These are phyloP conservation scores for Bombyx huttoni DNA, from an alignment of 2,888 invertebrate species.

Conservation along the genomic window DNA sequence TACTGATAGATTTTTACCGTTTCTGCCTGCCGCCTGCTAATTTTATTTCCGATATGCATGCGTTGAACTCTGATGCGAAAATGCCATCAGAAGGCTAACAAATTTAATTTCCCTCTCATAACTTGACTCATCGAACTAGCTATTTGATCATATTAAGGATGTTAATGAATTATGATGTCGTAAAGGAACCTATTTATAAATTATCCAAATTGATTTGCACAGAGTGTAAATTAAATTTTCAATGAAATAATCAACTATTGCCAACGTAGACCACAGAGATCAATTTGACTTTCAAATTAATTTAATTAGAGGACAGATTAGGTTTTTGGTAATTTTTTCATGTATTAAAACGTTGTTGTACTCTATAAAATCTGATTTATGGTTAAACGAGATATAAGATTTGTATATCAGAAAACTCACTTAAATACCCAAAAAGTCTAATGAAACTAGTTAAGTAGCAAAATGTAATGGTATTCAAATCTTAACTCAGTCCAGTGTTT, in stretches of 20 bases:
- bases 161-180: neutral
- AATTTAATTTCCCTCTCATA: slow-evolving; percentile 34
- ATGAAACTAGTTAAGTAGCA: neutral
- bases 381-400: too few relatives aligned
- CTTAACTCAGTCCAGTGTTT: neutral
- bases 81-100: slow-evolving; percentile 23
- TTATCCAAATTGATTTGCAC: neutral
- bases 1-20: neutral
- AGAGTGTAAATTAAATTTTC: too few relatives aligned
- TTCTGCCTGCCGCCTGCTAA: neutral
- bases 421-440: neutral
- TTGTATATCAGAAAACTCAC: neutral
- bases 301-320: too few relatives aligned
- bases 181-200: neutral
- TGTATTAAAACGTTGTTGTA: too few relatives aligned
- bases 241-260: too few relatives aligned
- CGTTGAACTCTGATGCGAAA: slow-evolving; percentile 12
- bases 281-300: too few relatives aligned
- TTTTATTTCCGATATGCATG: neutral
- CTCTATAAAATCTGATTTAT: too few relatives aligned
- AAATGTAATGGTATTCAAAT: neutral
- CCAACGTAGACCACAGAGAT: too few relatives aligned
- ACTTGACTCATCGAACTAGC: neutral
- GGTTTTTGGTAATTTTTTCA: too few relatives aligned
- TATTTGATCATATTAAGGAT: neutral